Evolutionary conservation across 2,113 vertebrate genomes (phyloP).

Genomic region (Calonectris borealis): DNA sequence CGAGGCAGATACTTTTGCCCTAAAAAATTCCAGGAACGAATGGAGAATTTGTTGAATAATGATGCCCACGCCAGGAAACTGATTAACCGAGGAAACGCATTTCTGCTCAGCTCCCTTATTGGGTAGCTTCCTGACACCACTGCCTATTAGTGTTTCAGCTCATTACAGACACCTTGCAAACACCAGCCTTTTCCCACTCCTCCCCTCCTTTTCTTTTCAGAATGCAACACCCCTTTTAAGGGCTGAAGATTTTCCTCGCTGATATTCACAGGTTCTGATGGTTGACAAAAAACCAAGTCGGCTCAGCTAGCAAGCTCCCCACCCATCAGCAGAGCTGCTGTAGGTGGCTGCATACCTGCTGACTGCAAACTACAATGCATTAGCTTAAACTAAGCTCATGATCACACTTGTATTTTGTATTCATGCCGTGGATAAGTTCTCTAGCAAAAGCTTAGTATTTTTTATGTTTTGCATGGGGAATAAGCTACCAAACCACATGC

Average conservation of each 20-base stretch:
- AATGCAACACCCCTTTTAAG: not conserved
- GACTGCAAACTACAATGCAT: not conserved
- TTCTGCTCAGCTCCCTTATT: not conserved
- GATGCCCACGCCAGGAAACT: not conserved
- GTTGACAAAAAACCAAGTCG: not conserved
- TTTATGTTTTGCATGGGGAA: not conserved
- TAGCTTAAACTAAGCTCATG: not conserved
- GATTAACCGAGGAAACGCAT: not conserved
- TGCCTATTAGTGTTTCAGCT: not conserved
- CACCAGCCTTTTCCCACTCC: not conserved
- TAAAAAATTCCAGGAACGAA: not conserved
- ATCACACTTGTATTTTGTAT: not conserved
- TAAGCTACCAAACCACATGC: not conserved
- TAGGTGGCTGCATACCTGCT: not conserved
- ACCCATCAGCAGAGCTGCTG: not conserved
- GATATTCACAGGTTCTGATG: not conserved
- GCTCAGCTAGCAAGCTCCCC: not conserved
- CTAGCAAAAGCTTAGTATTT: not conserved
- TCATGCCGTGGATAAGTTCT: not conserved
- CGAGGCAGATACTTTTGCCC: not conserved
- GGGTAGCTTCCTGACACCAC: not conserved
- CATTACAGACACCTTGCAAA: not conserved
- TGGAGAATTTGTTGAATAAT: not conserved
- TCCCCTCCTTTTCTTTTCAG: not conserved
- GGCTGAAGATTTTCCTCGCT: not conserved